These are phyloP conservation scores for Aegithalos caudatus DNA, from an alignment of 2,113 vertebrate genomes.

Conservation along the genomic window DNA sequence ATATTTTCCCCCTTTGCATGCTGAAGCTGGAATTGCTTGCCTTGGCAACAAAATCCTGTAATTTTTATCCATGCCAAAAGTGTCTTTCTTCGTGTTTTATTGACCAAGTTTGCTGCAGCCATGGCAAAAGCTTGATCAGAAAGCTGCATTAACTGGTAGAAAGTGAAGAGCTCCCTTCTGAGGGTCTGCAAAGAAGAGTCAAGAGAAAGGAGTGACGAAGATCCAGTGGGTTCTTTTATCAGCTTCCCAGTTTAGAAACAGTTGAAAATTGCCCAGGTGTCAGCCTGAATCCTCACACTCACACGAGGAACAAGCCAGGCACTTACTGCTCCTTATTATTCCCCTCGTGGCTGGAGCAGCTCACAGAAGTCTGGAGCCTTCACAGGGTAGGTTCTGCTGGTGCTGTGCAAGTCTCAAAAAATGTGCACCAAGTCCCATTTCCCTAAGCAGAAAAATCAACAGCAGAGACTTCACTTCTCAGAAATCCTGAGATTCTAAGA, in stretches of 20 bases:
- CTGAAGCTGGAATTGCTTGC: constrained; percentile 10
- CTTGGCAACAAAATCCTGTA: constrained; percentile 23
- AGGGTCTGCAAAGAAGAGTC: background rate
- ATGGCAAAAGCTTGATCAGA: background rate
- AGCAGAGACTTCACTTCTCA: background rate
- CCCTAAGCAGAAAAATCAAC: background rate
- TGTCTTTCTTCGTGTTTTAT: background rate
- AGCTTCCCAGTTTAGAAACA: background rate
- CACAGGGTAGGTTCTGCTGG: background rate
- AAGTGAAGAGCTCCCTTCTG: background rate
- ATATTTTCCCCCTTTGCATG: background rate
- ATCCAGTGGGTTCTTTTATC: background rate
- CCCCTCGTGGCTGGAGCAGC: rapidly evolving
- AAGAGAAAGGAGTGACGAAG: background rate
- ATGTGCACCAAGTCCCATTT: background rate
- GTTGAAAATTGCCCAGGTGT: background rate
- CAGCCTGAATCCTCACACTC: background rate
- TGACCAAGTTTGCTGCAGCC: background rate
- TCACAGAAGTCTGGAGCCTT: background rate
- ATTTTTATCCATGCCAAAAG: background rate
- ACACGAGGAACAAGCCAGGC: background rate
- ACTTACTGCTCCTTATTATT: background rate
- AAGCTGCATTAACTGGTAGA: background rate
- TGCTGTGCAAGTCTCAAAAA: background rate
- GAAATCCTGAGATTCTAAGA: background rate